Evolutionary conservation across 2,888 invertebrate species (phyloP), one percentile per base, ranked within the genome.

Genomic region (Campopleginae sp.): DNA sequence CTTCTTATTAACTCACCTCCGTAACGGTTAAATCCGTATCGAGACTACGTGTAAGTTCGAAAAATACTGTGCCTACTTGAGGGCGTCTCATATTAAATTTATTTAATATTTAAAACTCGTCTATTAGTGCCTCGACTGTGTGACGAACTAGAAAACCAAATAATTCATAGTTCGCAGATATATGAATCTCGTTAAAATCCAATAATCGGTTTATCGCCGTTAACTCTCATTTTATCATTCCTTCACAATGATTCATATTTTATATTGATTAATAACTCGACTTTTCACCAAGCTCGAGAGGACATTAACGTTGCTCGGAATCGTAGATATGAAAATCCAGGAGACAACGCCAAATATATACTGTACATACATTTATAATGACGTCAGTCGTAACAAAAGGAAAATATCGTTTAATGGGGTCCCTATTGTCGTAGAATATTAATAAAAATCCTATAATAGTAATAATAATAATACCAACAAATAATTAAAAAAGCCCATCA

Each of bases 21-120:
- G 66, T 65, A 78, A 42, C 71, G 63, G 63, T 54, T 27, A 38
- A 75, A 79, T 75, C 71, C 48, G 70, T 65, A 38, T 79, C 46
- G 68, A 14, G 63, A 65, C 65, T 71, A 79, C 63, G 71, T 82
- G 78, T 82, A 75, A 65, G 65, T 82, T 85, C 68, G 70, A 83
- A 83, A 83, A 83, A 83, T 83, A 83, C 78, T 79, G 83, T 65
- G 83, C 79, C 79, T 74, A 42, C 63, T 74, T 70, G 71, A 23
- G 44, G 77, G 68, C 68, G 17, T 42, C 68, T 58, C 48, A 17
- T 70, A 31, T 68, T 19, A 38, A 46, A 27, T 72, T 66, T 77
- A 38, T 71, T 38, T 58, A 14, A 19, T 48, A 19, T 23, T 66
- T 77, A n/a, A 10, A 63, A 79, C 71, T 70, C 46, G 46, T 66